Conservation (phyloP, 1,140 invertebrate genomes). For the Lycorma delicatula region DNA sequence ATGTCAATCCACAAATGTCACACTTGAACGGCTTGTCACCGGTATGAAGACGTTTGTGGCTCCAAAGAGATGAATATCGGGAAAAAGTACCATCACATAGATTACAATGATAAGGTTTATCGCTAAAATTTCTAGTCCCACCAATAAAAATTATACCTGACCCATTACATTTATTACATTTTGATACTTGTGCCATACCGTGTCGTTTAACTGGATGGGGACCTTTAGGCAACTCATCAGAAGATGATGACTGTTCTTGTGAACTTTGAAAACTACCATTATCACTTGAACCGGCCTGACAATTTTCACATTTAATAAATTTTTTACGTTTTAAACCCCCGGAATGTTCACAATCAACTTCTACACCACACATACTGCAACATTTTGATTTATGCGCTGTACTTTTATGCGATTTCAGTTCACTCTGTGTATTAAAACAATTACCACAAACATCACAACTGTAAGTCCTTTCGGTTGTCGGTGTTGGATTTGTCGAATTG, state of each 20-base stretch:
- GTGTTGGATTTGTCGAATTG: constrained; percentile 29
- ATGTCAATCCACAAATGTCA: constrained; percentile 85
- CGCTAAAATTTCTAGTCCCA: constrained; percentile 35
- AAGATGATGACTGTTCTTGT: constrained; percentile 8
- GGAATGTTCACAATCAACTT: constrained; percentile 37
- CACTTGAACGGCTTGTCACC: constrained; percentile 88
- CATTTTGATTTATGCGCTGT: constrained; percentile 32
- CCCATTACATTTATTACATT: constrained; percentile 79
- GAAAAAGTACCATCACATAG: constrained; percentile 58
- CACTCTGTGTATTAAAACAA: constrained; percentile 27
- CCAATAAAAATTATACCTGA: constrained; percentile 77
- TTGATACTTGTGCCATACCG: constrained; percentile 69
- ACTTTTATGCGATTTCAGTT: constrained; percentile 34
- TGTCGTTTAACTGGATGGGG: constrained; percentile 75
- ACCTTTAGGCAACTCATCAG: constrained; percentile 39
- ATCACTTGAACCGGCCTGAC: constrained; percentile 11
- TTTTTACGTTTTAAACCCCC: constrained; percentile 30
- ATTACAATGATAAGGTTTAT: constrained; percentile 79
- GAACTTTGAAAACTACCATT: neutral
- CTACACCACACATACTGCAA: constrained; percentile 41
- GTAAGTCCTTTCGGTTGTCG: constrained; percentile 23
- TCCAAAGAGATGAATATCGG: constrained; percentile 71
- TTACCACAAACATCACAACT: constrained; percentile 32
- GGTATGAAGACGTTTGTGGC: constrained; percentile 73
- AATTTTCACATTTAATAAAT: constrained; percentile 32